phyloP scores from a whole-genome alignment of 2,888 invertebrate species.

The Rhaphigaster nebulosa region DNA sequence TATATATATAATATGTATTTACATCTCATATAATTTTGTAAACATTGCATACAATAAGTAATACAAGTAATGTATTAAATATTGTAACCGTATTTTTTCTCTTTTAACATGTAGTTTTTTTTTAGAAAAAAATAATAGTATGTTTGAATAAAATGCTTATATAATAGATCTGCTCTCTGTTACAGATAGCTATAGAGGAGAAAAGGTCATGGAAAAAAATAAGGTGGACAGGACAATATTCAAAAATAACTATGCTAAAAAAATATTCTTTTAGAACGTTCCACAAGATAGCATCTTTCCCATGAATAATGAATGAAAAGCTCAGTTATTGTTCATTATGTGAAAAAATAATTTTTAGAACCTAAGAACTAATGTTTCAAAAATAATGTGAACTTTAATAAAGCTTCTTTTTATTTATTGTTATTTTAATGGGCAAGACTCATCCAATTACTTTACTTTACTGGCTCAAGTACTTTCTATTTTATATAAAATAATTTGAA shows the following conservation, averaged over 20 bases:
- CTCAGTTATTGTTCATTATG: neutral
- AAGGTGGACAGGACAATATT: neutral
- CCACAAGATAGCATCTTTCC: neutral
- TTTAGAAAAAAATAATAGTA: neutral
- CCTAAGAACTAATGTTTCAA: neutral
- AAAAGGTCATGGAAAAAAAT: neutral
- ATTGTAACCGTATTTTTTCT: no score
- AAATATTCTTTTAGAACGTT: neutral
- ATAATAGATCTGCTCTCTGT: neutral
- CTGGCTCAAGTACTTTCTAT: neutral
- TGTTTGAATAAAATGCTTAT: neutral
- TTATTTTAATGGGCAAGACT: neutral
- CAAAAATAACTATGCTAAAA: neutral
- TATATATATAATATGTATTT: no score
- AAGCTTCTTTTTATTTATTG: neutral
- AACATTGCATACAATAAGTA: no score
- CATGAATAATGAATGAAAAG: neutral
- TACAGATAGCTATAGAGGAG: neutral
- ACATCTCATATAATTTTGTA: no score
- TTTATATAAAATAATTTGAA: neutral
- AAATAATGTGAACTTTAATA: neutral
- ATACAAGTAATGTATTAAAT: no score
- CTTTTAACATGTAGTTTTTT: no score
- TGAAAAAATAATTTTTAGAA: neutral
- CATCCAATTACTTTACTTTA: neutral